Conservation (phyloP, 2,888 invertebrate species). For the Tanytarsus gracilentus region DNA sequence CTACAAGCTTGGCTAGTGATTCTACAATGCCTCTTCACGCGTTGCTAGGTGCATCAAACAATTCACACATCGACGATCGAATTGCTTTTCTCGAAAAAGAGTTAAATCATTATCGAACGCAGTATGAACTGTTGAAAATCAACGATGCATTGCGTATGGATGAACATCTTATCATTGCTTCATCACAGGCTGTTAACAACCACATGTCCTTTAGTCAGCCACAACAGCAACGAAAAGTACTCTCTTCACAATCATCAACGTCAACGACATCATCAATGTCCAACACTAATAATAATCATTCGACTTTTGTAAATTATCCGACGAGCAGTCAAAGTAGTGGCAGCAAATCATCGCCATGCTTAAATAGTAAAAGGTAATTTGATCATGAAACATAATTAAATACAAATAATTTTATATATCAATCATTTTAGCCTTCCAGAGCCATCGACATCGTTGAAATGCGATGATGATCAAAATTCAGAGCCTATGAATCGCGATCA, state of each 20-base stretch:
- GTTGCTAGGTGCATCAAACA: conserved; percentile 27
- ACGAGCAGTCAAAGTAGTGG: conserved; percentile 25
- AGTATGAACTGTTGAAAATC: conserved; percentile 58
- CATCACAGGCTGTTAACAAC: not conserved
- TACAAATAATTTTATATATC: not conserved
- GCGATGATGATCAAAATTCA: conserved; percentile 30
- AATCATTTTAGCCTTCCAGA: conserved; percentile 19
- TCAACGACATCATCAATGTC: conserved; percentile 5
- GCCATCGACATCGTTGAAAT: not conserved
- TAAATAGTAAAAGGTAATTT: conserved; percentile 13
- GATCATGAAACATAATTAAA: not conserved
- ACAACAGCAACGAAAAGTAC: conserved; percentile 14
- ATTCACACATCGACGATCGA: conserved; percentile 38
- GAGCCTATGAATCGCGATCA: conserved; percentile 35
- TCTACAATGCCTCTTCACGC: conserved; percentile 35
- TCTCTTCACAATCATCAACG: conserved; percentile 17
- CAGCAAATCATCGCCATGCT: conserved; percentile 22
- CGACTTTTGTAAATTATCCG: conserved; percentile 25
- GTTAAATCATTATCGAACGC: conserved; percentile 62
- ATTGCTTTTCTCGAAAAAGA: conserved; percentile 53
- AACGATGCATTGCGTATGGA: conserved; percentile 37
- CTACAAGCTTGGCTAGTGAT: conserved; percentile 46
- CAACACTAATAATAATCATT: conserved; percentile 18
- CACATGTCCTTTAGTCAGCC: not conserved
- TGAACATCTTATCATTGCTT: conserved; percentile 6